These are phyloP conservation scores for Aleiodes testaceus DNA, from an alignment of 2,888 invertebrate genomes.

Conservation along the genomic window DNA sequence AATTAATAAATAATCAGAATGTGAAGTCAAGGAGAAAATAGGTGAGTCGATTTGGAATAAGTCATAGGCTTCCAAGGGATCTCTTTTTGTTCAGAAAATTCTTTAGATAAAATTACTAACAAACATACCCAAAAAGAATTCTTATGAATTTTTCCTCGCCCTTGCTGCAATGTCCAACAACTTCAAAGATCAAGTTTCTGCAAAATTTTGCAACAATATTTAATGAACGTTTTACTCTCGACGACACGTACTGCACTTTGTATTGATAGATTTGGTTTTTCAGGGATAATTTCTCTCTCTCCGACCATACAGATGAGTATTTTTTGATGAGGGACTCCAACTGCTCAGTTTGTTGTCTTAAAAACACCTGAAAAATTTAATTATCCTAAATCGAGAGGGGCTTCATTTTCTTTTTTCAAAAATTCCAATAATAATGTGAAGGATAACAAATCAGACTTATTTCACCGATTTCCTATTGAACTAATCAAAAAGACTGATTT, in stretches of 20 bases:
- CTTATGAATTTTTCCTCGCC: slow-evolving; percentile 21
- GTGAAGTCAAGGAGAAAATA: too few species aligned
- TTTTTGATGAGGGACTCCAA: slow-evolving; percentile 17
- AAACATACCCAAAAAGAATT: slow-evolving; percentile 26
- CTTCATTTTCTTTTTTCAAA: too few species aligned
- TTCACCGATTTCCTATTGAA: background rate
- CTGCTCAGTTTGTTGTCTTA: slow-evolving; percentile 19
- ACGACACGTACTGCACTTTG: slow-evolving; percentile 28
- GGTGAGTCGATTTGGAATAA: too few species aligned
- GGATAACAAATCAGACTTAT: too few species aligned
- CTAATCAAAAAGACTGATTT: too few species aligned
- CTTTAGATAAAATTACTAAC: background rate
- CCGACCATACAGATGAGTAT: slow-evolving; percentile 20
- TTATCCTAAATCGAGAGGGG: background rate
- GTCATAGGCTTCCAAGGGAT: too few species aligned
- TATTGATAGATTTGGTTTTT: slow-evolving; percentile 18
- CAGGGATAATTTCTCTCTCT: background rate
- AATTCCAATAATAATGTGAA: too few species aligned
- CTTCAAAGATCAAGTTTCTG: slow-evolving; percentile 23
- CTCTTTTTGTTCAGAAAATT: too few species aligned
- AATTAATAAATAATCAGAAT: background rate
- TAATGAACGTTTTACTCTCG: slow-evolving; percentile 22
- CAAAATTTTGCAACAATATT: slow-evolving; percentile 28
- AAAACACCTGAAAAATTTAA: background rate
- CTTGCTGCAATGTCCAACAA: slow-evolving; percentile 22